Base-by-base conservation (phyloP, 2,888 invertebrate genomes). In the Cheilosia scutellata region DNA sequence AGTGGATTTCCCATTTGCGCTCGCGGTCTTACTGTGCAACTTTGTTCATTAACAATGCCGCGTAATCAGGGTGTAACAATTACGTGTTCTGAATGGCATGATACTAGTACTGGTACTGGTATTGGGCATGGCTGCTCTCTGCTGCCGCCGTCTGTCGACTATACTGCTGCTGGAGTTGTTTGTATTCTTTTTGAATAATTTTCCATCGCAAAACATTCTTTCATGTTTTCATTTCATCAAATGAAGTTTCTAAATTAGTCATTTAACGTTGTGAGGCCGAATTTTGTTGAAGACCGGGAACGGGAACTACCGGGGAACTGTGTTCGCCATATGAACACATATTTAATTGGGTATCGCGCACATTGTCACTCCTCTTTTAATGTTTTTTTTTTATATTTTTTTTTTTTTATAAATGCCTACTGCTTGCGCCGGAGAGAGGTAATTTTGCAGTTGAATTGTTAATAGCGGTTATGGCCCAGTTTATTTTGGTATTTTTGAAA, bases 1-100 rank as follows among this genome's bases (percentile, higher is more conserved):
- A 49, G 53, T 53, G 58, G 65, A 74, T 79, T 79, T 79, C 65
- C 84, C 79, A 79, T 75, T 79, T 74, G 47, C 47, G 62, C 29
- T 31, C 40, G 29, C 47, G 13, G 62, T 47, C 66, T 49, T 47
- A 55, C 47, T 53, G 72, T 84, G 76, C 71, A 80, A 66, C 53
- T 84, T 75, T 75, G 79, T 84, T 84, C 84, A 84, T 79, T 84
- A 84, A 80, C 71, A 86, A 86, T 86, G 76, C 71, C 86, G 86
- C 86, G 86, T 86, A 80, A 86, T 86, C 86, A 86, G 80, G 84
- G 86, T 86, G 86, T 86, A 86, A 86, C 86, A 86, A 71, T 86
- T 86, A 86, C 86, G 86, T 86, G 86, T 86, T 80, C 80, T 80
- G 86, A 86, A 86, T 80, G 76, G 86, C 72, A 86, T 79, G 84